phyloP scores from a whole-genome alignment of 2,888 invertebrate species.

The Melanotus villosus region DNA sequence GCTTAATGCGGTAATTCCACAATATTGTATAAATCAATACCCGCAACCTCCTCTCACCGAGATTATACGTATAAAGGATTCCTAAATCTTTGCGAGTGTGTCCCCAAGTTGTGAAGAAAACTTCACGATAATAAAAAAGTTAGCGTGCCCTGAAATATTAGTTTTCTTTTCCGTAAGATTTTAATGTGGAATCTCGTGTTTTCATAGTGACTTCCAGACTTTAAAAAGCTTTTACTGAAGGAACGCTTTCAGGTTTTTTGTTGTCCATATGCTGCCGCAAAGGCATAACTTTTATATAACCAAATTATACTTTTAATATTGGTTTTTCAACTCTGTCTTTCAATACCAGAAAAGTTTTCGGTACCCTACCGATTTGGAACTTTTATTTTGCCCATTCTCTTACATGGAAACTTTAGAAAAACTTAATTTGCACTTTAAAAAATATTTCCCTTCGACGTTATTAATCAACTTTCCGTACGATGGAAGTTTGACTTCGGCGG shows the following conservation, averaged over 20 bases:
- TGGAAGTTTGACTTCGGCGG: background rate
- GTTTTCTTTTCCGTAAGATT: conserved; percentile 57
- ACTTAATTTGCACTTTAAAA: conserved; percentile 2
- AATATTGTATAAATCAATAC: conserved; percentile 39
- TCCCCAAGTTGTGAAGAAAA: conserved; percentile 44
- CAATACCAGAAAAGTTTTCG: conserved; percentile 35
- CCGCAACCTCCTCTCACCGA: conserved; percentile 18
- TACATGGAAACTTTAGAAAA: background rate
- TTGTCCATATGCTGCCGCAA: conserved; percentile 55
- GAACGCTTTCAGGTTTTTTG: conserved; percentile 41
- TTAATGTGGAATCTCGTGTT: conserved; percentile 54
- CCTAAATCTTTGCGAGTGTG: conserved; percentile 37
- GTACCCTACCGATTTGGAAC: background rate
- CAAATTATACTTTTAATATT: conserved; percentile 56
- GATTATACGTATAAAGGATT: conserved; percentile 27
- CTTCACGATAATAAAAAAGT: conserved; percentile 53
- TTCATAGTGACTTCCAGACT: conserved; percentile 46
- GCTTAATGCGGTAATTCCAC: conserved; percentile 38
- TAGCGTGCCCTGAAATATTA: conserved; percentile 56
- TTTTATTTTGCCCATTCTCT: background rate
- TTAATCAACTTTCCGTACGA: conserved; percentile 15
- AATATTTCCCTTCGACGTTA: background rate
- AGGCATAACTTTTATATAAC: conserved; percentile 57
- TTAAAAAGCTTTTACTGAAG: conserved; percentile 47
- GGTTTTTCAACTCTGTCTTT: conserved; percentile 32